Base-by-base conservation (phyloP, 1,140 invertebrate genomes). In the Leguminivora glycinivorella region DNA sequence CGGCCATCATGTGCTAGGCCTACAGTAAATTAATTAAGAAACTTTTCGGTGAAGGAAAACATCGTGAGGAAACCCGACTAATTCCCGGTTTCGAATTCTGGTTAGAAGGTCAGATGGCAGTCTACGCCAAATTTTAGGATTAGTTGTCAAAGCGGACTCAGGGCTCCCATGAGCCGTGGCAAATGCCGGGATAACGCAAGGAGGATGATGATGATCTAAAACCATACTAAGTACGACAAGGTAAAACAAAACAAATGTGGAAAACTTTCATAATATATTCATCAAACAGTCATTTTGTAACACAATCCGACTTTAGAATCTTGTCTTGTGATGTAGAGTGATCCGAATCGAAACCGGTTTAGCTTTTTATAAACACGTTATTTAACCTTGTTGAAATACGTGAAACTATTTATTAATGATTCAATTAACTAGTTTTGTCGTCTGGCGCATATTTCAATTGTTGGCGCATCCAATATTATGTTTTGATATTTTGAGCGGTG, bases 361-460 rank as follows among this genome's bases (percentile, higher is more conserved):
- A 2, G 70, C 34, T 52, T 60, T 47, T 63, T 63, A 22, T 63
- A 17, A 67, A 25, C 17, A 19, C 17, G 38, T 58, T 56, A 25
- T 40, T 52, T 29, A 56, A 10, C 24, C 38, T 26, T 58, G 19
- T 63, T 19, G 22, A 60, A 25, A 22, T 22, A 9, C 0, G 3
- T 70, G 22, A 52, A 22, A 22, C 47, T 52, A 52, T 52, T 52
- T 22, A 52, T 2, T 52, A 52, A 52, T 52, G 7, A 52, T 19
- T 19, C 0, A 17, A n/a, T 19, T 19, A 52, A 52, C n/a, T 52
- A 52, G 17, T 19, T 52, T 19, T 17, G 17, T 22, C 47, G 10
- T 52, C 19, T 22, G 47, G 10, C 47, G 7, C 19, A 9, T 5
- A 52, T 52, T 7, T 0, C 17, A 52, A 52, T 22, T 22, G 47